Conservation (phyloP, 2,888 invertebrate species). For the Gisinianus flammeolus region DNA sequence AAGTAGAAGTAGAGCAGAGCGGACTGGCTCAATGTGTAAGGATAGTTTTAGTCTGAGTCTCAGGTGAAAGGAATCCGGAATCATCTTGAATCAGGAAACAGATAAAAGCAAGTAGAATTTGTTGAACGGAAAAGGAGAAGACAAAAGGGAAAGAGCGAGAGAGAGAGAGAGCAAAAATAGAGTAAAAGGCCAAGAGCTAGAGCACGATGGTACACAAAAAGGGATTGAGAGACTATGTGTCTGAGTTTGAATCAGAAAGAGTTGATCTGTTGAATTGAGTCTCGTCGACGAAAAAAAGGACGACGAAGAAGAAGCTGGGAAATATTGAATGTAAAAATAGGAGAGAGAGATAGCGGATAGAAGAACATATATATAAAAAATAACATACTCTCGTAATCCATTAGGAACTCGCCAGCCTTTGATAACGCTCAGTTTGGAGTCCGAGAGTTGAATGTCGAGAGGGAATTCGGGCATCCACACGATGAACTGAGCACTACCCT, state of each 20-base stretch:
- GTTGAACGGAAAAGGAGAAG: background rate
- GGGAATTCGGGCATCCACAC: slow-evolving; percentile 98
- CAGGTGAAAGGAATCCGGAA: background rate
- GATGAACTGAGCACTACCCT: slow-evolving; percentile 84
- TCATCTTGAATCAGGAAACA: background rate
- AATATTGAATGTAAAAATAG: too few species aligned
- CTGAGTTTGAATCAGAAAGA: background rate
- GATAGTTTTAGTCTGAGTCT: background rate
- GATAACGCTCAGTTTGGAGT: slow-evolving; percentile 87
- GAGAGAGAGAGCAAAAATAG: background rate
- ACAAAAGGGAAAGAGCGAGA: background rate
- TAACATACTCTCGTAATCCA: slow-evolving; percentile 65
- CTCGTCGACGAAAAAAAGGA: background rate
- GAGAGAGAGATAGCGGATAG: background rate
- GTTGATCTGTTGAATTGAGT: slow-evolving; percentile 1
- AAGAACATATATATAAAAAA: background rate
- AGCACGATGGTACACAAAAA: too few species aligned
- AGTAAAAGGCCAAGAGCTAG: too few species aligned
- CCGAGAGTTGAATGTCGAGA: slow-evolving; percentile 85
- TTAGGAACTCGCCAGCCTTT: slow-evolving; percentile 93
- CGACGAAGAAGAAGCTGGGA: background rate
- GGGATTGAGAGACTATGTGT: too few species aligned
- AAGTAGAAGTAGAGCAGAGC: background rate
- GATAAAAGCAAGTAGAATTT: background rate
- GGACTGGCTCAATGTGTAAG: background rate